These are phyloP conservation scores for Calameuta pallipes DNA, from an alignment of 2,888 invertebrate genomes.

Conservation along the genomic window DNA sequence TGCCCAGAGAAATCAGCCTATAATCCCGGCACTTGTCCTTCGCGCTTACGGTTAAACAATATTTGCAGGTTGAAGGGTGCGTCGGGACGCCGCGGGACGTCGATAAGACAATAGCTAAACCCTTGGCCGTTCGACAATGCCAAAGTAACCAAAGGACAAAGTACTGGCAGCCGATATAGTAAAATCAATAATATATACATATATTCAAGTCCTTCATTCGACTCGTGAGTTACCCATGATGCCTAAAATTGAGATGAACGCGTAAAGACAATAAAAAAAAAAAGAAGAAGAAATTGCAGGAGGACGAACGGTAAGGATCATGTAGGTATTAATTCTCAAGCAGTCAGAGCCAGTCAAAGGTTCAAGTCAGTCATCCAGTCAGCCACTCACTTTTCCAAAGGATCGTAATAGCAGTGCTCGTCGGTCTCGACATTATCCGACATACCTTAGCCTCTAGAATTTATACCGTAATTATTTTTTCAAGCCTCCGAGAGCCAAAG, in stretches of 20 bases:
- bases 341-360: neutral
- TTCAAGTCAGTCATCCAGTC: neutral
- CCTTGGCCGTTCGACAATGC: neutral
- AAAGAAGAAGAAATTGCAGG: neutral
- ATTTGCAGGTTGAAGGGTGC: neutral
- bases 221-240: neutral
- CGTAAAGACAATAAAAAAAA: neutral
- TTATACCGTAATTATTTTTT: constrained; percentile 48
- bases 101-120: neutral
- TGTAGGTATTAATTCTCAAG: too few relatives aligned
- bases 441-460: constrained; percentile 33
- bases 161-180: neutral
- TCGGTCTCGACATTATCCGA: neutral
- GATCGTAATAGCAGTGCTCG: constrained; percentile 24
- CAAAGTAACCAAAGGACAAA: neutral
- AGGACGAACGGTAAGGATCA: too few relatives aligned
- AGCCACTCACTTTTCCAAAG: neutral
- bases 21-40: neutral
- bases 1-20: neutral
- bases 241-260: neutral
- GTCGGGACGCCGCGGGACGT: neutral
- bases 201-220: neutral
- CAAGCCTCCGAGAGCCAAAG: constrained; percentile 19
- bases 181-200: neutral
- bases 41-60: neutral